Percentiles rank a stretch among this genome's conserved stretches.
Conservation (phyloP, 2,888 invertebrate species). For the Apamea crenata region DNA sequence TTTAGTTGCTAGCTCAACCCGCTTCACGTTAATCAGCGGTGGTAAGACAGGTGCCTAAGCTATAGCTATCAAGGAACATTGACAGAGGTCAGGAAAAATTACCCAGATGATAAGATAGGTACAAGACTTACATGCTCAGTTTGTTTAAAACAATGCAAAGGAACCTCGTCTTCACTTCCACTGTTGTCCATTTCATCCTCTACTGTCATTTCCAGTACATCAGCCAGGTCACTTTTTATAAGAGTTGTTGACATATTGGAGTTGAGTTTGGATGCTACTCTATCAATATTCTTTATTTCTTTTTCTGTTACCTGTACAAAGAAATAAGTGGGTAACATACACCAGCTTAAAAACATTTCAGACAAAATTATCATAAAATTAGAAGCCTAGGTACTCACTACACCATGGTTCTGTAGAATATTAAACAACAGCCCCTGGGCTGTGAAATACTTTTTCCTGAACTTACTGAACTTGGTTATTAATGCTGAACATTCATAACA, state of each 20-base stretch:
- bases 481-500: slow-evolving; percentile 45
- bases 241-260: slow-evolving; percentile 2
- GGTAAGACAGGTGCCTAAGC: background rate
- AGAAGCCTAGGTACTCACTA: slow-evolving; percentile 8
- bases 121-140: slow-evolving; percentile 27
- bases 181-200: slow-evolving; percentile 7
- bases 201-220: background rate
- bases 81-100: background rate
- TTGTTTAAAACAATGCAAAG: slow-evolving; percentile 13
- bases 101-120: background rate
- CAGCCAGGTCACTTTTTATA: background rate
- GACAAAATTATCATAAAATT: background rate
- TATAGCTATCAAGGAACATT: background rate
- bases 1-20: background rate
- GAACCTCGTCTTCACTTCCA: slow-evolving; percentile 26
- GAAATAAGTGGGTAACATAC: background rate
- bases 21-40: background rate
- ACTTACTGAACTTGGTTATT: slow-evolving; percentile 28
- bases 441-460: slow-evolving; percentile 34
- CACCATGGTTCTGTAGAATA: slow-evolving; percentile 40
- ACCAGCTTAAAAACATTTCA: background rate
- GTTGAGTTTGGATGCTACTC: slow-evolving; percentile 22
- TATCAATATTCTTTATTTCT: slow-evolving; percentile 39
- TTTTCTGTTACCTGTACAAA: slow-evolving; percentile 34
- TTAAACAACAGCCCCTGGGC: slow-evolving; percentile 41